These are phyloP conservation scores for Habroteleia sp. DNA, from an alignment of 2,888 invertebrate species.

Conservation along the genomic window DNA sequence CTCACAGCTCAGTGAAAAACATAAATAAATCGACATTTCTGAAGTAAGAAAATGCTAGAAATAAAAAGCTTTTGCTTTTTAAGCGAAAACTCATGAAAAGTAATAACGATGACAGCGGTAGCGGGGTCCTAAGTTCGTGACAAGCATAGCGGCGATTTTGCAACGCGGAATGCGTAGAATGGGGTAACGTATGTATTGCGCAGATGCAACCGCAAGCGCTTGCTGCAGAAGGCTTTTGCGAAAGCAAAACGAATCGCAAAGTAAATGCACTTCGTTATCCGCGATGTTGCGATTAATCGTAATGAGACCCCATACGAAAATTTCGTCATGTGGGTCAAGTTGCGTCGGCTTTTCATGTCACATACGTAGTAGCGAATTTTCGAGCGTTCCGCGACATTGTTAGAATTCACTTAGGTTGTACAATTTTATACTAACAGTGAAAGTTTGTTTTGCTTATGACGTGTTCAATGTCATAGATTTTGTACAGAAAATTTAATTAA, in stretches of 20 bases:
- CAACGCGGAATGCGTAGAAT: constrained; percentile 71
- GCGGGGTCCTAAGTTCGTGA: constrained; percentile 65
- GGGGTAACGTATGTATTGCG: constrained; percentile 68
- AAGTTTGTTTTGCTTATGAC: too few relatives aligned
- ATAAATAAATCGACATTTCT: constrained; percentile 30
- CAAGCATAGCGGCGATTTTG: constrained; percentile 59
- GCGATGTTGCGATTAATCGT: constrained; percentile 50
- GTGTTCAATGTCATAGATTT: too few relatives aligned
- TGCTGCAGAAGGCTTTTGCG: constrained; percentile 66
- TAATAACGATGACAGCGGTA: constrained; percentile 6
- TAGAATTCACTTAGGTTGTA: too few relatives aligned
- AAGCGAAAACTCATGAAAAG: constrained; percentile 28
- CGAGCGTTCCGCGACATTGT: constrained; percentile 9
- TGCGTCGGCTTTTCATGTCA: constrained; percentile 25
- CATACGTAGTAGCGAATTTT: constrained; percentile 14
- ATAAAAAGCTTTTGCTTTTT: too few relatives aligned
- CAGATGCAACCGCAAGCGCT: constrained; percentile 62
- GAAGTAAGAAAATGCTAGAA: constrained; percentile 17
- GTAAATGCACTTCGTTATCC: constrained; percentile 37
- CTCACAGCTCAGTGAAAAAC: constrained; percentile 7
- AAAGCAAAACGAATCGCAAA: constrained; percentile 62
- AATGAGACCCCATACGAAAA: constrained; percentile 48
- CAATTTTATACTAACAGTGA: too few relatives aligned
- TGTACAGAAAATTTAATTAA: too few relatives aligned
- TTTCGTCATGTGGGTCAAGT: constrained; percentile 59